These are phyloP conservation scores for Aleiodes leptofemur DNA, from an alignment of 2,888 invertebrate species.

Conservation along the genomic window DNA sequence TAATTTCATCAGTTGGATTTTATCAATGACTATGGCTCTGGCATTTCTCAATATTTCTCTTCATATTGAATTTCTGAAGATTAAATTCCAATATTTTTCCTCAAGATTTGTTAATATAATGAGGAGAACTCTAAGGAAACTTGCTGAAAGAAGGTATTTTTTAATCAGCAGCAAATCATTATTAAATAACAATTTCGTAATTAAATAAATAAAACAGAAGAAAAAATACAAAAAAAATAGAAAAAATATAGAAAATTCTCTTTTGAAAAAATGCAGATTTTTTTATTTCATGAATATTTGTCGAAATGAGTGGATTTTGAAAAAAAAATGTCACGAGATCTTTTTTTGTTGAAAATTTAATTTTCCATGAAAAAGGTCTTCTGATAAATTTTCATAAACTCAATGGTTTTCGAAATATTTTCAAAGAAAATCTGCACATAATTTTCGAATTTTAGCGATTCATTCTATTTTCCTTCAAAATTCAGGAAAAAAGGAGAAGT, in stretches of 20 bases:
- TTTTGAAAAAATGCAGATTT: too few species aligned
- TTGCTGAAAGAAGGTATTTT: constrained; percentile 25
- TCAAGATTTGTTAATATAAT: constrained; percentile 38
- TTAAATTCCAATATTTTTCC: constrained; percentile 39
- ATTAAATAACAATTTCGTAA: not conserved
- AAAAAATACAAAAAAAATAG: too few species aligned
- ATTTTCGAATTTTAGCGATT: not conserved
- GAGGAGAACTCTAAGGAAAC: constrained; percentile 20
- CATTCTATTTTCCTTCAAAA: not conserved
- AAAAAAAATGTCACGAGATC: too few species aligned
- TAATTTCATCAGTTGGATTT: constrained; percentile 68
- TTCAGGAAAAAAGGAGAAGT: constrained; percentile 16
- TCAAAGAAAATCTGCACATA: too few species aligned
- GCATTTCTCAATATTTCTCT: not conserved
- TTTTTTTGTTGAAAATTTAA: too few species aligned
- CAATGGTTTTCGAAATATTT: too few species aligned
- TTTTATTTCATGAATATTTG: too few species aligned
- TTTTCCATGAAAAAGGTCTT: too few species aligned
- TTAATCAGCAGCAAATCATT: constrained; percentile 41
- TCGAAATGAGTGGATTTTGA: too few species aligned
- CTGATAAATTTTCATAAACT: too few species aligned
- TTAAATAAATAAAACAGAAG: not conserved
- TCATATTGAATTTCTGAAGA: constrained; percentile 23
- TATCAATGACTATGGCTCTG: constrained; percentile 64
- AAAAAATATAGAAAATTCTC: too few species aligned